A percentile compares a stretch with the other conserved stretches of the same genome.
These are phyloP conservation scores for Adelges cooleyi DNA, from an alignment of 1,140 invertebrate genomes.

Conservation along the genomic window DNA sequence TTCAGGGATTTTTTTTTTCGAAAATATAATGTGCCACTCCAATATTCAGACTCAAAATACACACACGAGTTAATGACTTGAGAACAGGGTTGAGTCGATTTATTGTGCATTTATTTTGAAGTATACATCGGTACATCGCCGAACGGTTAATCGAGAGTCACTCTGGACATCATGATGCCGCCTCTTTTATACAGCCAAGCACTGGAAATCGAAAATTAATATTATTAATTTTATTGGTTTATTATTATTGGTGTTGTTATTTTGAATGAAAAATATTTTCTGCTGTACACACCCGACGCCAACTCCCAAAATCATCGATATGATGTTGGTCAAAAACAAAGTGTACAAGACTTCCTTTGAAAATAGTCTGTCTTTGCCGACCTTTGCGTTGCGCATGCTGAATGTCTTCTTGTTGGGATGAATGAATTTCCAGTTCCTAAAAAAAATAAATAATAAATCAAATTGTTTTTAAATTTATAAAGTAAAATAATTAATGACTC, in stretches of 20 bases:
- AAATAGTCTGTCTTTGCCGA: constrained; percentile 67
- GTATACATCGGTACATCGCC: no score
- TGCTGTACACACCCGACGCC: constrained; percentile 83
- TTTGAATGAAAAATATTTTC: constrained; percentile 1
- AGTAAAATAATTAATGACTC: neutral
- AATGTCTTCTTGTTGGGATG: constrained; percentile 50
- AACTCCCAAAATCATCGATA: constrained; percentile 77
- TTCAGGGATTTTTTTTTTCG: neutral
- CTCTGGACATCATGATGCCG: constrained; percentile 17
- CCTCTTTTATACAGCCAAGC: constrained; percentile 18
- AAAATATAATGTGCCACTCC: neutral
- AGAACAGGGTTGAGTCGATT: neutral
- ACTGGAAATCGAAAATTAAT: neutral
- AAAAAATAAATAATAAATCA: constrained; percentile 29
- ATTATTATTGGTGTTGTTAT: neutral
- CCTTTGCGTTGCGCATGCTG: constrained; percentile 68
- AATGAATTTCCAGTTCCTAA: constrained; percentile 70
- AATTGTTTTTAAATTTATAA: neutral
- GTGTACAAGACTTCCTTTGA: constrained; percentile 82
- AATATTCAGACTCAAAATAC: constrained; percentile 14
- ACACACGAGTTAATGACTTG: no score
- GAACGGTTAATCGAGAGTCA: constrained; percentile 1
- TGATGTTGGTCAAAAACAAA: constrained; percentile 75
- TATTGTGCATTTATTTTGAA: neutral
- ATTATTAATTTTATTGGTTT: neutral